A percentile compares a stretch with the other conserved stretches of the same genome.
Evolutionary conservation across 2,888 invertebrate species (phyloP).

Genomic region (Listrodromus nycthemerus): DNA sequence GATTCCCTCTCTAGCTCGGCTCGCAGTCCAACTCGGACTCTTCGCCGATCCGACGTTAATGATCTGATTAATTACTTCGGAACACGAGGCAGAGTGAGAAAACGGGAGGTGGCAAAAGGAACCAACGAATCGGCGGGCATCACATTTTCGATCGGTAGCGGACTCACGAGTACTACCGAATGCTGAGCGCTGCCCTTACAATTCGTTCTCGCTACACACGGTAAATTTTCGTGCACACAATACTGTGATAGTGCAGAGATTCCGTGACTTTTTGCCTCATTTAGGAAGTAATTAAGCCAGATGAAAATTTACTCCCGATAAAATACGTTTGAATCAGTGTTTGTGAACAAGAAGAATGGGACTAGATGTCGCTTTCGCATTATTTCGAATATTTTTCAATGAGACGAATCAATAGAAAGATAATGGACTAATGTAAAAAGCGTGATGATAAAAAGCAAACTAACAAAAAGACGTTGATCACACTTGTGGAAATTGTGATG

Average conservation of each 20-base stretch:
- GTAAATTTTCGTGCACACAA: background rate
- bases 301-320: background rate
- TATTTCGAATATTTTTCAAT: background rate
- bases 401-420: background rate
- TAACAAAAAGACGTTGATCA: background rate
- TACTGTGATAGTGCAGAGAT: background rate
- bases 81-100: slow-evolving; percentile 74
- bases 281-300: background rate
- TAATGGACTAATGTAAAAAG: background rate
- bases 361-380: background rate
- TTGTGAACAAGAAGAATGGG: background rate
- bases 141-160: slow-evolving; percentile 10
- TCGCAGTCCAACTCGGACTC: slow-evolving; percentile 26
- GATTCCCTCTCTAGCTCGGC: slow-evolving; percentile 69
- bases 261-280: background rate
- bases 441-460: background rate
- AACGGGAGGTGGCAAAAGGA: slow-evolving; percentile 51
- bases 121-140: slow-evolving; percentile 28
- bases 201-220: background rate
- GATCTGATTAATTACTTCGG: slow-evolving; percentile 82
- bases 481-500: background rate
- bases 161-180: background rate
- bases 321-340: background rate
- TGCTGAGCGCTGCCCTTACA: background rate
- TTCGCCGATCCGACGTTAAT: slow-evolving; percentile 78